Base-by-base conservation (phyloP, 2,113 vertebrate species). In the Platichthys flesus region DNA sequence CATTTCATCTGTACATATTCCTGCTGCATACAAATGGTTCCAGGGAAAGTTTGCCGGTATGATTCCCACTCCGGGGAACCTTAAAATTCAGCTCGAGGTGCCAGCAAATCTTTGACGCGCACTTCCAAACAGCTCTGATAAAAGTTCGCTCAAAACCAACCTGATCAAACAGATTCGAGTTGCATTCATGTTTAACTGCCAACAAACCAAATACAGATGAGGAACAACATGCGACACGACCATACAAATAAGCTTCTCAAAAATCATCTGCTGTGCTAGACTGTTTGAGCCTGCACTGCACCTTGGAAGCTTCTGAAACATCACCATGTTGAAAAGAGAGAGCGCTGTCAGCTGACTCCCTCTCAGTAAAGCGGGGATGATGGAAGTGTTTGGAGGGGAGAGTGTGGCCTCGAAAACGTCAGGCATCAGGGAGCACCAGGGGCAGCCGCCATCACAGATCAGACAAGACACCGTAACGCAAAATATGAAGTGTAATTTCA, bases 21-120 rank as follows among this genome's bases (percentile, higher is more conserved):
- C 79, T 70, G 76, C 83, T 71, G 90, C 91, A 90, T 91, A 88
- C 88, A 91, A 84, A 91, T 88, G 12, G 14, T 81, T 74, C 68
- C 56, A 55, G 71, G 64, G 67, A 61, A 84, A 82, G 64, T 85
- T 82, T 78, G 74, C 85, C 89, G 82, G 71, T 74, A 62, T 40
- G 28, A 67, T 74, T 71, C 47, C 35, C 47, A 49, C 77, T 66
- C 76, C n/a, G 3, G 87, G 81, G 85, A 84, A 52, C 55, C 16
- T 88, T 83, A 82, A 74, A 45, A 88, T 89, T 90, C 85, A 85
- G 81, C 81, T 88, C 85, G 75, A 67, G 64, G 64, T 68, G 35
- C 31, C 81, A 63, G 52, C 20, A 59, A 84, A 78, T 83, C 75
- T 67, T 88, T 77, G 74, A 81, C 71, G 77, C 56, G 24, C n/a